phyloP scores from a whole-genome alignment of 2,888 invertebrate genomes.

The Chromoteleia sp. region DNA sequence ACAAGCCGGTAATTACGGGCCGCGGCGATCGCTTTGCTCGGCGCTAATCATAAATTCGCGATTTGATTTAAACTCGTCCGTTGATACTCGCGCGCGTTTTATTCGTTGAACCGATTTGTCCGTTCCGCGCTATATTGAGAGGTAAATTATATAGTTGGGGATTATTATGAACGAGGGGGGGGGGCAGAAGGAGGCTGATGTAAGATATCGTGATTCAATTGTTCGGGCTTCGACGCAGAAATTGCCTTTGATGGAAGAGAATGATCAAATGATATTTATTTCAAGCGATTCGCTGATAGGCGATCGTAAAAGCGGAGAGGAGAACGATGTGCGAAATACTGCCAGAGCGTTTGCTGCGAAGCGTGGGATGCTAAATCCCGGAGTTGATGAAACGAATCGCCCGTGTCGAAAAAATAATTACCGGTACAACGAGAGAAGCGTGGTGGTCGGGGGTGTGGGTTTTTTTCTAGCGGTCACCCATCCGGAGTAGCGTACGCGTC shows the following conservation, averaged over 20 bases:
- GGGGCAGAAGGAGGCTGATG: too few species aligned
- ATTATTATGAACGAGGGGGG: too few species aligned
- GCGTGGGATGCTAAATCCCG: too few species aligned
- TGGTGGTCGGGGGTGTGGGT: too few species aligned
- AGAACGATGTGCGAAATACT: too few species aligned
- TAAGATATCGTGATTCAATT: conserved; percentile 53
- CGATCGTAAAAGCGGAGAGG: too few species aligned
- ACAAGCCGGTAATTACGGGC: conserved; percentile 52
- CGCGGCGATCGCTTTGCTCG: conserved; percentile 32
- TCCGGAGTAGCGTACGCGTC: too few species aligned
- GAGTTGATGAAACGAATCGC: too few species aligned
- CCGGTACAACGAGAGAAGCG: too few species aligned
- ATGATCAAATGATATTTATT: conserved; percentile 24
- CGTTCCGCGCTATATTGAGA: conserved; percentile 26
- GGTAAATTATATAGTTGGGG: conserved; percentile 35
- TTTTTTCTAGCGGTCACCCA: too few species aligned
- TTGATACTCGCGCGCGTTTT: conserved; percentile 2
- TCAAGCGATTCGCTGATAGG: background rate
- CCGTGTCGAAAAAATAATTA: too few species aligned
- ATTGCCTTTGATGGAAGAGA: conserved; percentile 42
- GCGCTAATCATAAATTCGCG: conserved; percentile 47
- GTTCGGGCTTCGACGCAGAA: conserved; percentile 31
- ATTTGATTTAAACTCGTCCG: conserved; percentile 37
- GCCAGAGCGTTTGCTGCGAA: too few species aligned
- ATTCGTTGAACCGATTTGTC: conserved; percentile 37